Evolutionary conservation across 2,797 vertebrate genomes (phyloP), one percentile per base, ranked within the genome.

Genomic region (Coregonus ussuriensis): DNA sequence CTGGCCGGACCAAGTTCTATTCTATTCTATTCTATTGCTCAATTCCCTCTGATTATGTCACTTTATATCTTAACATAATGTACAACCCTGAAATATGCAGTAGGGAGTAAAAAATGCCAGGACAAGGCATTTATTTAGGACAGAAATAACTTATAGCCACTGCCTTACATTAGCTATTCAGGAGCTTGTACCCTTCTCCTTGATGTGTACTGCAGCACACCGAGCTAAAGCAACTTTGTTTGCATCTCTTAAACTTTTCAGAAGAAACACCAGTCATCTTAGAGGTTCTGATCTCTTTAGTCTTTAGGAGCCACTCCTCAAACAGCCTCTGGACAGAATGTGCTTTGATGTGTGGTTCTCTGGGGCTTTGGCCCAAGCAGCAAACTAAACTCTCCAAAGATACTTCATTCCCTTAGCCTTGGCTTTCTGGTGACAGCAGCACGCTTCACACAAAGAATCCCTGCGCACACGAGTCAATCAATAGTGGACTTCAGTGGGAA

Each of bases 401-500:
- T 67, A 83, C 89, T 91, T 91, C 82, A 89, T 91, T 91, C 81
- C 89, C 88, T 91, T 86, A 91, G 89, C 84, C 83, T 84, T 87
- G 89, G 88, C 83, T 87, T 54, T 54, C 35, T 53, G 73, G 56
- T 83, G 83, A 74, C 75, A 80, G 86, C 76, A 41, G 83, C 80
- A 59, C 7, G 79, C 82, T 87, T 13, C 76, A 73, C 75, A 81
- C 65, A 89, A 79, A 89, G 84, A 83, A 74, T 74, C 77, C 82
- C 83, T 71, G 29, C 71, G 73, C 79, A 81, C 79, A 85, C 79
- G 77, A 78, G 85, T 85, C 83, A 86, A 86, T 92, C 89, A 86
- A 80, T 86, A 80, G 79, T 79, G 74, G 77, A 81, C 80, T 87
- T 83, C 80, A 83, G 78, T 78, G 79, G 79, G 82, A 88, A 88